Percentiles rank a stretch among this genome's conserved stretches.
phyloP scores from a whole-genome alignment of 2,797 vertebrate species.

The Muscicapa striata region DNA sequence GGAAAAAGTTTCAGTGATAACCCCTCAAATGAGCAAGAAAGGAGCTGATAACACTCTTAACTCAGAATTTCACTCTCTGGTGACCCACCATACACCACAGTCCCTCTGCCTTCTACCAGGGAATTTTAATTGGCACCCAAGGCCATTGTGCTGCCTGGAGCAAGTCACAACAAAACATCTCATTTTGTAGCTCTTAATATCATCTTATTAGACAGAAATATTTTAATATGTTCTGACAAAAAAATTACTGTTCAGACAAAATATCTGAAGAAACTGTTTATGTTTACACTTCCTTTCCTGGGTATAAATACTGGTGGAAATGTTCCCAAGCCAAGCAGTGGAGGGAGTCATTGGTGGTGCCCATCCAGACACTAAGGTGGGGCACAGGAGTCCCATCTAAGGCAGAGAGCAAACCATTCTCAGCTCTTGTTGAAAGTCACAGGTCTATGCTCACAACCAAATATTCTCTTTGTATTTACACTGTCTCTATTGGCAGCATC shows the following conservation, averaged over 20 bases:
- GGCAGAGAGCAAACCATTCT: neutral
- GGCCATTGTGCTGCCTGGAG: neutral
- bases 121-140: neutral
- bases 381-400: fast-evolving
- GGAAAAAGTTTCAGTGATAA: neutral
- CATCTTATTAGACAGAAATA: neutral
- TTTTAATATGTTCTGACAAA: neutral
- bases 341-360: neutral
- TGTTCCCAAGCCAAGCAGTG: neutral
- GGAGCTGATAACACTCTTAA: neutral
- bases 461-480: neutral
- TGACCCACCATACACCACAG: neutral
- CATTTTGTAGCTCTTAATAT: neutral
- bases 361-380: neutral
- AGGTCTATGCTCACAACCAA: neutral
- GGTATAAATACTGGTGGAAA: neutral
- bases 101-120: neutral
- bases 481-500: neutral
- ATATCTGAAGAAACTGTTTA: neutral
- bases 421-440: neutral
- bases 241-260: neutral
- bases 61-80: neutral
- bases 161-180: neutral
- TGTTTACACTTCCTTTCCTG: neutral
- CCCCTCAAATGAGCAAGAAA: neutral